A percentile compares a stretch with the other conserved stretches of the same genome.
Evolutionary conservation across 2,888 invertebrate species (phyloP).

Genomic region (Palloptera scutellata): DNA sequence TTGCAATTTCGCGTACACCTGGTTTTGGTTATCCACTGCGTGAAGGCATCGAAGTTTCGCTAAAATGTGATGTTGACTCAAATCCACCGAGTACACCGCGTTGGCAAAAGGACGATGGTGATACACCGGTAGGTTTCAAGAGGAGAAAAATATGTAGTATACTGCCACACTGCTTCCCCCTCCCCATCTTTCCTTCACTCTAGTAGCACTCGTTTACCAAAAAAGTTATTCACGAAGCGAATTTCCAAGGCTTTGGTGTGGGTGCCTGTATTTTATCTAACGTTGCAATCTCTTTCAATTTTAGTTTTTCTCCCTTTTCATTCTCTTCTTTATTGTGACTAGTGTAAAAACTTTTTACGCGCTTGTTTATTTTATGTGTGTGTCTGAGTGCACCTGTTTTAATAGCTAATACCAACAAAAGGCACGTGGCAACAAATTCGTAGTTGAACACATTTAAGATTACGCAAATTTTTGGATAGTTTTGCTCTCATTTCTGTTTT

Average conservation of each 20-base stretch:
- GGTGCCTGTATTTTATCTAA: slow-evolving; percentile 16
- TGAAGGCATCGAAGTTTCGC: slow-evolving; percentile 87
- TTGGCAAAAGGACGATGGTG: slow-evolving; percentile 77
- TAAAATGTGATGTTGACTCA: slow-evolving; percentile 93
- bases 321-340: not conserved
- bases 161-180: not conserved
- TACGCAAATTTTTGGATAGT: not conserved
- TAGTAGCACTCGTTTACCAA: not conserved
- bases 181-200: no score
- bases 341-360: not conserved
- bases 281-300: not conserved
- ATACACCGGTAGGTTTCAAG: slow-evolving; percentile 66
- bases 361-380: not conserved
- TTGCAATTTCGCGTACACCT: slow-evolving; percentile 91
- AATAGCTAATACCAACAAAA: slow-evolving; percentile 1
- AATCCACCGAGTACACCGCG: slow-evolving; percentile 87
- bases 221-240: not conserved
- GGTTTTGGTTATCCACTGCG: slow-evolving; percentile 89
- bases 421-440: not conserved
- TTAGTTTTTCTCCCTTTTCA: not conserved
- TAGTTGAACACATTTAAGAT: not conserved
- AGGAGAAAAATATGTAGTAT: not conserved
- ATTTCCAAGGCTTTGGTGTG: not conserved
- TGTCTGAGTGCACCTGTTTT: not conserved
- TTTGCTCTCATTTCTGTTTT: not conserved